These are phyloP conservation scores for Eristalis tenax DNA, from an alignment of 2,888 invertebrate species.

Conservation along the genomic window DNA sequence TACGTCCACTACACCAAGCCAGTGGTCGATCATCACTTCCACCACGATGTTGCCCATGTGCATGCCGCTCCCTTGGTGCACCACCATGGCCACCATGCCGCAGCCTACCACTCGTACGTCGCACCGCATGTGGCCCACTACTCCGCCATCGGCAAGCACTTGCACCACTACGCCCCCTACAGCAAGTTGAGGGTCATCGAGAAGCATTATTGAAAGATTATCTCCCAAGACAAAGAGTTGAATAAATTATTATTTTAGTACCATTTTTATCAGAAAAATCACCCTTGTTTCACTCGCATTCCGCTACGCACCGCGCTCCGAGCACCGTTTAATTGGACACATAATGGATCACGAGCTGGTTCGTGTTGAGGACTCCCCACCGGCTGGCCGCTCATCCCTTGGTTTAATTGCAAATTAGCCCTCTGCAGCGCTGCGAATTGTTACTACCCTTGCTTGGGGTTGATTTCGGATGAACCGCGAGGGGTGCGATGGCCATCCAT, in stretches of 20 bases:
- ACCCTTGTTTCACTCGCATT: not conserved
- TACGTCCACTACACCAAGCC: conserved; percentile 78
- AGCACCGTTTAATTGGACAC: conserved; percentile 2
- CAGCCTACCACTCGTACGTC: conserved; percentile 42
- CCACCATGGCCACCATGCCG: conserved; percentile 47
- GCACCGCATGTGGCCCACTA: conserved; percentile 73
- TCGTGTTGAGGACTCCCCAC: not conserved
- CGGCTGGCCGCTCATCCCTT: conserved; percentile 20
- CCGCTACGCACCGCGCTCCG: not conserved
- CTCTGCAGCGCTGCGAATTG: conserved; percentile 17
- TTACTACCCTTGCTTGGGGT: conserved; percentile 47
- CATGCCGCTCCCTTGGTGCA: conserved; percentile 55
- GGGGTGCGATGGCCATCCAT: conserved; percentile 30
- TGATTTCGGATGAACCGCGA: conserved; percentile 41
- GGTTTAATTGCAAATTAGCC: conserved; percentile 28
- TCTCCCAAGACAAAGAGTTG: conserved; percentile 56
- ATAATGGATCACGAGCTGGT: conserved; percentile 13
- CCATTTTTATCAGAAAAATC: conserved; percentile 1
- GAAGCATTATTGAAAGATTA: conserved; percentile 76
- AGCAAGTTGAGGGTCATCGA: conserved; percentile 79
- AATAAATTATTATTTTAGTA: conserved; percentile 56
- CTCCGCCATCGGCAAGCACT: conserved; percentile 74
- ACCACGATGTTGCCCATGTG: conserved; percentile 75
- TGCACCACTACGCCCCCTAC: conserved; percentile 75
- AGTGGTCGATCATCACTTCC: conserved; percentile 78